Percentiles rank a stretch among this genome's conserved stretches.
phyloP scores from a whole-genome alignment of 2,797 vertebrate genomes.

The Hypotaenidia philippensis region DNA sequence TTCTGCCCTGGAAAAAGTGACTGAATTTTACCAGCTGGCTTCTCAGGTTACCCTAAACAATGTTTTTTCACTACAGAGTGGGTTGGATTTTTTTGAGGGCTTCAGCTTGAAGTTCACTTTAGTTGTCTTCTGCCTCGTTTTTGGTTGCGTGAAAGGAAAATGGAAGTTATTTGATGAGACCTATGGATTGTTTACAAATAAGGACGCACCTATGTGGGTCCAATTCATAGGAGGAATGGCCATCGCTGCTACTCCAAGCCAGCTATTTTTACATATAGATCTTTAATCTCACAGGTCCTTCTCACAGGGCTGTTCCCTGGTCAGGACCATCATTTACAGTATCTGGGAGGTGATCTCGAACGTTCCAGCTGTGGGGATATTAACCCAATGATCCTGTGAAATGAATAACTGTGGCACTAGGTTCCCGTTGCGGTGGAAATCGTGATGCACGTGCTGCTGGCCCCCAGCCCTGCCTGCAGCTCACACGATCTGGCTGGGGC shows the following conservation, averaged over 20 bases:
- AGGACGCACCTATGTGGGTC: background rate
- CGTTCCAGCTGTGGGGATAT: background rate
- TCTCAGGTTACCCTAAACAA: background rate
- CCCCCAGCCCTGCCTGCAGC: background rate
- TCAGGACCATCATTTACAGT: background rate
- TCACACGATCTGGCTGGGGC: rapidly evolving
- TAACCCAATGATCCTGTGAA: background rate
- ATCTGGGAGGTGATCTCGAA: background rate
- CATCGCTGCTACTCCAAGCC: background rate
- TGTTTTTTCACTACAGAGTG: background rate
- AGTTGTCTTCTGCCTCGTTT: background rate
- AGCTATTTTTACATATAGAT: background rate
- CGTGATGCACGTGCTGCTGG: background rate
- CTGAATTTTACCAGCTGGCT: background rate
- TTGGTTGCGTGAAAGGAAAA: background rate
- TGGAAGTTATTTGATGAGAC: background rate
- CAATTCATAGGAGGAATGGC: background rate
- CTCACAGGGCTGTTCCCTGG: rapidly evolving
- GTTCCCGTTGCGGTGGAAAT: background rate
- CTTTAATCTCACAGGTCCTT: background rate
- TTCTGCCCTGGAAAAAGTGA: background rate
- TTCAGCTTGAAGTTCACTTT: background rate
- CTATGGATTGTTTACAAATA: background rate
- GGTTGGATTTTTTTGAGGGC: background rate
- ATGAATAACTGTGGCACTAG: background rate